phyloP scores from a whole-genome alignment of 2,888 invertebrate genomes.

The Luffia ferchaultella region DNA sequence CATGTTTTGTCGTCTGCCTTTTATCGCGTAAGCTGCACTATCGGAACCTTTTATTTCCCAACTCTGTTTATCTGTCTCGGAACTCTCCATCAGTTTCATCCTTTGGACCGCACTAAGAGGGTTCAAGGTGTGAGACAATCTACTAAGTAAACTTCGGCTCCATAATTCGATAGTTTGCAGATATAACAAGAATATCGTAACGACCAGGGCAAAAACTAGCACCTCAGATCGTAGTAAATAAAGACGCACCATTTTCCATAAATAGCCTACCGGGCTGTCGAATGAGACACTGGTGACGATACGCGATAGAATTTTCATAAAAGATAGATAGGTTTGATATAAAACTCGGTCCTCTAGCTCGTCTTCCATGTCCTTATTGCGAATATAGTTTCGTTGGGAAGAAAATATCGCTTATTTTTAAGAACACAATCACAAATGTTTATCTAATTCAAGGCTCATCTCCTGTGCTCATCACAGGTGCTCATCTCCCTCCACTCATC shows the following conservation, averaged over 20 bases:
- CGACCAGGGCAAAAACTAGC: slow-evolving; percentile 72
- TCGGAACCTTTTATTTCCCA: slow-evolving; percentile 82
- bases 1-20: slow-evolving; percentile 91
- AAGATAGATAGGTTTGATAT: slow-evolving; percentile 87
- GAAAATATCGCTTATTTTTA: slow-evolving; percentile 6
- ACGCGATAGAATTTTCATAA: slow-evolving; percentile 85
- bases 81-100: slow-evolving; percentile 61
- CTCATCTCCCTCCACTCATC: too few species aligned
- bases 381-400: slow-evolving; percentile 9
- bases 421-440: slow-evolving; percentile 5
- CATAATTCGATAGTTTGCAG: slow-evolving; percentile 85
- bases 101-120: slow-evolving; percentile 69
- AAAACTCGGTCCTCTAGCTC: slow-evolving; percentile 88
- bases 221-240: slow-evolving; percentile 85
- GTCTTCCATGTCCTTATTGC: slow-evolving; percentile 81
- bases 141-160: slow-evolving; percentile 78
- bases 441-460: too few species aligned
- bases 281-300: slow-evolving; percentile 81
- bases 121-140: slow-evolving; percentile 72
- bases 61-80: slow-evolving; percentile 62
- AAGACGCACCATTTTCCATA: slow-evolving; percentile 80
- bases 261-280: slow-evolving; percentile 77
- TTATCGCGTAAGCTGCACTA: slow-evolving; percentile 88
- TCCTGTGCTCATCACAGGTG: too few species aligned
- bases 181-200: slow-evolving; percentile 79